These are phyloP conservation scores for Aethes cnicana DNA, from an alignment of 2,888 invertebrate genomes.

Conservation along the genomic window DNA sequence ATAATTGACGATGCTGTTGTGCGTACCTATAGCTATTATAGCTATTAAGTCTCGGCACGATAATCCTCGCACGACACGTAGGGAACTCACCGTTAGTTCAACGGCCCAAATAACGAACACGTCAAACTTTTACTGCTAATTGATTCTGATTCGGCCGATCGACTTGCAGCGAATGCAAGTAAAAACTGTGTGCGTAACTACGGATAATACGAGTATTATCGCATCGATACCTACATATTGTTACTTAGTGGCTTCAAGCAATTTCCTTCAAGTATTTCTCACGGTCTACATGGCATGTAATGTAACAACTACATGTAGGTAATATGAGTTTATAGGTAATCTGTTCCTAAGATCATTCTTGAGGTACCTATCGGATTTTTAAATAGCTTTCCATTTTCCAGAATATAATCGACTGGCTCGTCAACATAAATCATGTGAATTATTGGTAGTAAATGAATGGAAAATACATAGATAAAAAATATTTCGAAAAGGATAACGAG, in stretches of 20 bases:
- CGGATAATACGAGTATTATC: slow-evolving; percentile 46
- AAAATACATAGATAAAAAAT: no score
- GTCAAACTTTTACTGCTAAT: slow-evolving; percentile 60
- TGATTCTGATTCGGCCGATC: slow-evolving; percentile 52
- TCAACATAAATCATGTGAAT: no score
- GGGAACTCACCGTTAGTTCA: slow-evolving; percentile 67
- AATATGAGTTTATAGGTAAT: slow-evolving; percentile 20
- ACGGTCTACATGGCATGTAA: slow-evolving; percentile 55
- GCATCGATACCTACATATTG: slow-evolving; percentile 54
- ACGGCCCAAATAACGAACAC: slow-evolving; percentile 63
- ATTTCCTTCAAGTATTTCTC: slow-evolving; percentile 69
- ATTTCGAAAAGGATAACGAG: no score
- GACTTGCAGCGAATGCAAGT: slow-evolving; percentile 51
- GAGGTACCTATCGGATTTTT: background rate
- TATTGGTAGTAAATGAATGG: no score
- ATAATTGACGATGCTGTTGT: slow-evolving; percentile 12
- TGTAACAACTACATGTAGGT: slow-evolving; percentile 22
- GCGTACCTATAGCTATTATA: slow-evolving; percentile 15
- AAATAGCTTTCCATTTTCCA: background rate
- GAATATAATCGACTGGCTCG: no score
- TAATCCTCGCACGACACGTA: slow-evolving; percentile 41
- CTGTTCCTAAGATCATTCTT: slow-evolving; percentile 8
- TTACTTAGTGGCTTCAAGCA: slow-evolving; percentile 68
- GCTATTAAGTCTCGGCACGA: slow-evolving; percentile 40
- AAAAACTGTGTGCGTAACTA: slow-evolving; percentile 40